A percentile compares a stretch with the other conserved stretches of the same genome.
phyloP scores from a whole-genome alignment of 2,113 vertebrate genomes.

The Mellivora capensis region DNA sequence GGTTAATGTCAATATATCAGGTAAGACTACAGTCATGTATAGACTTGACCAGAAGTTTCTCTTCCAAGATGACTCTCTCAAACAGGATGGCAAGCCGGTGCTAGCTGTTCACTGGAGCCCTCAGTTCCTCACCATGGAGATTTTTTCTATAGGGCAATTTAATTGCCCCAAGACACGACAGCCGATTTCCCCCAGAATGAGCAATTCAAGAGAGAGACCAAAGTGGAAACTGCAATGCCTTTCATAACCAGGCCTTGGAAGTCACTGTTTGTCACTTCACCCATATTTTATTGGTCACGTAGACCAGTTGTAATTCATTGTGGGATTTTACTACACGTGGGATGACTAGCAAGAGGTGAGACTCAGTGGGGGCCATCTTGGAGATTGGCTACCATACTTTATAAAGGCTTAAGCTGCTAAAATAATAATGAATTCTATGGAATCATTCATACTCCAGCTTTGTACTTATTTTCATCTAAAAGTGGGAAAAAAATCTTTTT shows the following conservation, averaged over 20 bases:
- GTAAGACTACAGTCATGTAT: background rate
- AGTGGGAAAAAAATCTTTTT: background rate
- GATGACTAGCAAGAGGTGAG: background rate
- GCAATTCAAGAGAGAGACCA: background rate
- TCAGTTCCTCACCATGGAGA: background rate
- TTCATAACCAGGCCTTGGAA: background rate
- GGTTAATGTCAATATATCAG: background rate
- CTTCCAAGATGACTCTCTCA: background rate
- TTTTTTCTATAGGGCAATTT: background rate
- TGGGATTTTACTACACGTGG: background rate
- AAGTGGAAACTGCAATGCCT: background rate
- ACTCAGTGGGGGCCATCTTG: background rate
- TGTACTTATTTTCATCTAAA: background rate
- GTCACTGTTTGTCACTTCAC: background rate
- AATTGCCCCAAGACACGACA: background rate
- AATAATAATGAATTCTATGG: background rate
- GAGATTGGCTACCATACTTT: background rate
- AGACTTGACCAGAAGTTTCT: background rate
- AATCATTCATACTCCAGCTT: background rate
- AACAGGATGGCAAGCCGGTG: too few species aligned
- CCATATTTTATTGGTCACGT: background rate
- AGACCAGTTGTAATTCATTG: background rate
- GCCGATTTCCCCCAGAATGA: background rate
- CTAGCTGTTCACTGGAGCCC: background rate
- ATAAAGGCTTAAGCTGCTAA: background rate